Evolutionary conservation across 2,797 vertebrate species (phyloP).

Genomic region (Stomatorhinus walkeri): DNA sequence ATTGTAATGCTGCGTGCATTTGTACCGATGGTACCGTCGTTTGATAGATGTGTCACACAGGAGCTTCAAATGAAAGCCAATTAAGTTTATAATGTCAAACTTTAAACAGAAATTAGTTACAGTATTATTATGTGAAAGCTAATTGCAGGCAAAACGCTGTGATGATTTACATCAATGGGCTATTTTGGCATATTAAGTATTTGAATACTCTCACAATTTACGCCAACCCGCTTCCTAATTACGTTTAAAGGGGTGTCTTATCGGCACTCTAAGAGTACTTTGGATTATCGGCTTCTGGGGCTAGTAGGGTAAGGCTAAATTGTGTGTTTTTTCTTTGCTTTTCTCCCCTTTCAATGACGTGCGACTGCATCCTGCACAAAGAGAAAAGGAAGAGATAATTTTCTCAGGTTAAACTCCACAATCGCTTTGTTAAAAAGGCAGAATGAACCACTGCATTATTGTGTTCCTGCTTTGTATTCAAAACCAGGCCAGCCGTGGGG

Average conservation of each 20-base stretch:
- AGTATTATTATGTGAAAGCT: constrained; percentile 63
- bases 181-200: constrained; percentile 63
- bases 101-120: constrained; percentile 80
- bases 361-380: constrained; percentile 43
- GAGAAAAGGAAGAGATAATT: constrained; percentile 53
- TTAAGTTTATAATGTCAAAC: constrained; percentile 99
- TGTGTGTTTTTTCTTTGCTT: constrained; percentile 34
- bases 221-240: constrained; percentile 54
- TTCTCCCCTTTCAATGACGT: constrained; percentile 36
- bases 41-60: constrained; percentile 90
- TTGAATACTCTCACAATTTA: constrained; percentile 54
- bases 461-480: constrained; percentile 50
- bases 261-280: constrained; percentile 61
- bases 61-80: constrained; percentile 86
- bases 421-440: constrained; percentile 59
- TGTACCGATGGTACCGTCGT: constrained; percentile 69
- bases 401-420: constrained; percentile 60
- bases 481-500: constrained; percentile 41
- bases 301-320: constrained; percentile 52
- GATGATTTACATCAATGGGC: constrained; percentile 64
- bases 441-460: constrained; percentile 49
- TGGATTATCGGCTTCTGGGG: constrained; percentile 55
- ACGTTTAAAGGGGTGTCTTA: constrained; percentile 67
- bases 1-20: constrained; percentile 56
- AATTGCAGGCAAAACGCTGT: constrained; percentile 65